phyloP scores from a whole-genome alignment of 2,888 invertebrate genomes.

The Cyclophora punctaria region DNA sequence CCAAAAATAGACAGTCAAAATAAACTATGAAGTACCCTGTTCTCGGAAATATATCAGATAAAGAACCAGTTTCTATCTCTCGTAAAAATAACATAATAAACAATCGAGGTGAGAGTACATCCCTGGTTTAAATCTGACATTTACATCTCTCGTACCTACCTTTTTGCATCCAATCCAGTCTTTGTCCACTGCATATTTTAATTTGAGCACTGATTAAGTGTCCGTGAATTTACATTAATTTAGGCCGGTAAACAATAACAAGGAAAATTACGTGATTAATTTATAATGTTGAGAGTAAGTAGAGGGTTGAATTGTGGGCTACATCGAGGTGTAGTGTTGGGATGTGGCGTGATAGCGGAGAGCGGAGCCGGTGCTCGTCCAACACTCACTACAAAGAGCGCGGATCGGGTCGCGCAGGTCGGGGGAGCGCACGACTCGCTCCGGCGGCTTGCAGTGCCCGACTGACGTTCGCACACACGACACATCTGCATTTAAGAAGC shows the following conservation, averaged over 20 bases:
- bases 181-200: slow-evolving; percentile 65
- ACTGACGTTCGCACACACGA: slow-evolving; percentile 70
- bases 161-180: slow-evolving; percentile 55
- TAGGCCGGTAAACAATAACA: too few relatives aligned
- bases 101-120: too few relatives aligned
- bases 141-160: slow-evolving; percentile 38
- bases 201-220: slow-evolving; percentile 49
- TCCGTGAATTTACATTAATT: slow-evolving; percentile 13
- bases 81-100: background rate
- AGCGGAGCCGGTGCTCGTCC: slow-evolving; percentile 20
- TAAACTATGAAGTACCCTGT: too few relatives aligned
- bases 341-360: too few relatives aligned
- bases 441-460: slow-evolving; percentile 58
- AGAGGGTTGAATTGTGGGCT: background rate
- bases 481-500: slow-evolving; percentile 76
- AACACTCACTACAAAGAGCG: slow-evolving; percentile 55
- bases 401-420: slow-evolving; percentile 33
- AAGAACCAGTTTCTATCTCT: background rate
- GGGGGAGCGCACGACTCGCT: slow-evolving; percentile 37
- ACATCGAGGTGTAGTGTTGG: too few relatives aligned
- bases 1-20: too few relatives aligned
- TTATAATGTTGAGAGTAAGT: background rate
- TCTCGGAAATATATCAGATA: background rate
- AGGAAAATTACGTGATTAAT: too few relatives aligned
- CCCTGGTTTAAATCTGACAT: too few relatives aligned